Evolutionary conservation across 2,113 vertebrate genomes (phyloP), one percentile per base, ranked within the genome.

Genomic region (Pelvicachromis taeniatus): DNA sequence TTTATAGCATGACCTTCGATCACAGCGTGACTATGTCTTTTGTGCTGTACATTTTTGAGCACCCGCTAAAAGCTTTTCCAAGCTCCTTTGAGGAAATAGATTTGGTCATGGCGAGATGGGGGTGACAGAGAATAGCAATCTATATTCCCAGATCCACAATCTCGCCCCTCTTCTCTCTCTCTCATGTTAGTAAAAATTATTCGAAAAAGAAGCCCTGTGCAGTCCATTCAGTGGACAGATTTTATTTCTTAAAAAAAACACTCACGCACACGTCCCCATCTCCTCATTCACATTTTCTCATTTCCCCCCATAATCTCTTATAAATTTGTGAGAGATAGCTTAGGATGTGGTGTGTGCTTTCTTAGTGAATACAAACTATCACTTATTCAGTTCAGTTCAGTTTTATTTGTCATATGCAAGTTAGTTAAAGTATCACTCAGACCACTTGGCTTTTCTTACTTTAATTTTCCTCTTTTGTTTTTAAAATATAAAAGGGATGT

Each of bases 21-120:
- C 91, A 82, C 94, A 92, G 91, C 86, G 35, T 78, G 88, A 84
- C 81, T 85, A 88, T 84, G 63, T 92, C 93, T 93, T 93, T 93
- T 93, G 90, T 93, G 90, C 85, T 83, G 88, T 81, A 87, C 90
- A 85, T 93, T 91, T 91, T 92, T 80, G n/a, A 93, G 87, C 63
- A 77, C 42, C 53, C 4, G 75, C 93, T 95, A 92, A 95, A 94
- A 95, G 93, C 93, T 93, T 94, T 93, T 91, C 79, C 84, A 77
- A 83, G 84, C 85, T 90, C 91, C 91, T 92, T 94, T 91, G 92
- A 93, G 89, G 87, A 92, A 94, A 94, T 94, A 88, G 92, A 95
- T 94, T 95, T 87, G 83, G 91, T 92, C 92, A 88, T 91, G 90
- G 87, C 87, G 91, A 90, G 93, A 91, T 87, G 89, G 93, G 84